A percentile compares a stretch with the other conserved stretches of the same genome.
Conservation (phyloP, 2,797 vertebrate genomes). For the Australoheros facetus region DNA sequence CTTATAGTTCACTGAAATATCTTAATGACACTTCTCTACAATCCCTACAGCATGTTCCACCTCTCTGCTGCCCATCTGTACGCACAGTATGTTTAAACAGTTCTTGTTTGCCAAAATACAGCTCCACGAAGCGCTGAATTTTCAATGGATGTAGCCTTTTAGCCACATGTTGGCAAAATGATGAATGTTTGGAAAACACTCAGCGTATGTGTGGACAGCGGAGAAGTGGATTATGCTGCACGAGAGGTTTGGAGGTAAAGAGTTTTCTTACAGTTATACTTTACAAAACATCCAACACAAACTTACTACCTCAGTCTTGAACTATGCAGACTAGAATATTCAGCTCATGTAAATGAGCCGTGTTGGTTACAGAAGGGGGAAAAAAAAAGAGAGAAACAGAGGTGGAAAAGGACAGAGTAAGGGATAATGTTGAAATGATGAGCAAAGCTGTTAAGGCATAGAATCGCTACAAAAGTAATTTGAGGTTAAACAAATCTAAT, state of each 20-base stretch:
- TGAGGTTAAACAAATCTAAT: not conserved
- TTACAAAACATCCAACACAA: not conserved
- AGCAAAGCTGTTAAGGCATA: constrained; percentile 11
- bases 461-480: not conserved
- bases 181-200: not conserved
- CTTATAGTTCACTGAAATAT: not conserved
- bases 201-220: not conserved
- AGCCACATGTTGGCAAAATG: constrained; percentile 10
- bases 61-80: not conserved
- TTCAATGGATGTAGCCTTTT: not conserved
- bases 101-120: constrained; percentile 2
- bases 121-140: not conserved
- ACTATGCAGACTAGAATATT: not conserved
- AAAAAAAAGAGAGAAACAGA: constrained; percentile 16
- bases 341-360: not conserved
- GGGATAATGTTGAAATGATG: constrained; percentile 21
- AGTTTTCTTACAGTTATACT: not conserved
- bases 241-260: not conserved
- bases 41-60: not conserved
- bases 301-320: not conserved
- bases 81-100: not conserved
- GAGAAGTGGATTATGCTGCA: not conserved
- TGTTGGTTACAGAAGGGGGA: not conserved
- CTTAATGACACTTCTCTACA: not conserved
- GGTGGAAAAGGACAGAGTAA: not conserved